Percentiles rank a stretch among this genome's conserved stretches.
These are phyloP conservation scores for Hippoglossus hippoglossus DNA, from an alignment of 2,797 vertebrate genomes.

Conservation along the genomic window DNA sequence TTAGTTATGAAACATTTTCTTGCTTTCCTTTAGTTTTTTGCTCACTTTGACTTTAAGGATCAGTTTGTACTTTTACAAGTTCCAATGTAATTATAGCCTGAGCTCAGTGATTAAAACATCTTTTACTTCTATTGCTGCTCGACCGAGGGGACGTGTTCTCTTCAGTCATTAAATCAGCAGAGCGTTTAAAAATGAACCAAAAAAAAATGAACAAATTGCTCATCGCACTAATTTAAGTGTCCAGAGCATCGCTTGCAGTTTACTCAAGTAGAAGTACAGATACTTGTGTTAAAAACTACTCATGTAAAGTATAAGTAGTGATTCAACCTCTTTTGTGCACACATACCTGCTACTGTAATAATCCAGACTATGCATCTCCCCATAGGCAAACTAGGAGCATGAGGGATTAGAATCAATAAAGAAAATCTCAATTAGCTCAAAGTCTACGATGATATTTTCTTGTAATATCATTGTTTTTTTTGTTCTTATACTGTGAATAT, in stretches of 20 bases:
- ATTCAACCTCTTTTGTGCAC: not conserved
- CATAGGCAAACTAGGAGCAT: not conserved
- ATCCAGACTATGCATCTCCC: not conserved
- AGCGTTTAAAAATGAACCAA: not conserved
- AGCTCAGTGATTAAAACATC: not conserved
- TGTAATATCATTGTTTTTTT: not conserved
- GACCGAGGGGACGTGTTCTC: slow-evolving; percentile 4
- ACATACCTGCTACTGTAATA: not conserved
- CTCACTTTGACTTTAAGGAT: not conserved
- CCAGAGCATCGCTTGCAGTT: not conserved
- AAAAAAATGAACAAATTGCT: slow-evolving; percentile 21
- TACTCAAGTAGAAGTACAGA: not conserved
- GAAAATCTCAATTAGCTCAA: not conserved
- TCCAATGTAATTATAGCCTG: not conserved
- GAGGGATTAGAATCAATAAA: not conserved
- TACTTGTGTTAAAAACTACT: no score
- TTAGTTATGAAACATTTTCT: not conserved
- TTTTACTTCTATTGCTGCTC: slow-evolving; percentile 1
- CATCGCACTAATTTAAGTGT: slow-evolving; percentile 23
- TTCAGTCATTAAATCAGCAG: not conserved
- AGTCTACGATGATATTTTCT: not conserved
- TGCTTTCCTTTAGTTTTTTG: not conserved
- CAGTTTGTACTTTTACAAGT: not conserved
- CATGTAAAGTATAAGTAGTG: no score
- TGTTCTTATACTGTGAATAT: not conserved